Conservation (phyloP, 1,140 invertebrate genomes). For the Drosophila pseudoobscura region DNA sequence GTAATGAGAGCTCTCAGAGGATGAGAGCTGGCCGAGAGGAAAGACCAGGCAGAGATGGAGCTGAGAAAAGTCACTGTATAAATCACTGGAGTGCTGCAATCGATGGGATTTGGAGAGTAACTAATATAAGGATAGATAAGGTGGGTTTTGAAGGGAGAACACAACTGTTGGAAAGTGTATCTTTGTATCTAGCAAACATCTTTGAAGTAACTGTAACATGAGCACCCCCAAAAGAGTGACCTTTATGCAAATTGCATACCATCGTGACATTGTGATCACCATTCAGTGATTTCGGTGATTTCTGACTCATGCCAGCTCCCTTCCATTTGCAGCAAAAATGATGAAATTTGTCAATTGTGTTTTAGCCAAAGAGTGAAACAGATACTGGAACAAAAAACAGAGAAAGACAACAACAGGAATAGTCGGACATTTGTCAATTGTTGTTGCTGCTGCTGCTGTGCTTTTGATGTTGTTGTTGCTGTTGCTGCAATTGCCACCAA, state of each 20-base stretch:
- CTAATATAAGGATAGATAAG: not conserved
- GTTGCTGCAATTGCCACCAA: conserved; percentile 36
- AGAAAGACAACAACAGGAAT: not conserved
- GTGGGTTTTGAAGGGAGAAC: not conserved
- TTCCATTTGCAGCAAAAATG: conserved; percentile 14
- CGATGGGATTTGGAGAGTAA: not conserved
- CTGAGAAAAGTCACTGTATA: conserved; percentile 35
- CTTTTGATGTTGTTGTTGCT: conserved; percentile 34
- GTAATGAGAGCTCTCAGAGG: conserved; percentile 67
- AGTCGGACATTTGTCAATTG: conserved; percentile 71
- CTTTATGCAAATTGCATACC: conserved; percentile 59
- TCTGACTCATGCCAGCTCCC: conserved; percentile 28
- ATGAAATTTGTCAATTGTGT: conserved; percentile 66
- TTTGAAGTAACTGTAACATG: not conserved
- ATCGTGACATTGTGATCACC: conserved; percentile 62
- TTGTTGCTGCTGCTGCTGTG: conserved; percentile 44
- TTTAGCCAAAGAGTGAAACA: conserved; percentile 14
- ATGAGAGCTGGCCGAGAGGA: conserved; percentile 3
- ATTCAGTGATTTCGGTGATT: conserved; percentile 58
- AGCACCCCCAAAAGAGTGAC: conserved; percentile 19
- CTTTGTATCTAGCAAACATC: too few species aligned
- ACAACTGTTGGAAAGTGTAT: not conserved
- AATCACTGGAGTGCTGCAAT: conserved; percentile 4
- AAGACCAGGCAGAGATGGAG: conserved; percentile 35
- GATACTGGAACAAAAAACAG: too few species aligned